Base-by-base conservation (phyloP, 2,888 invertebrate genomes). In the Epinotia ramella region DNA sequence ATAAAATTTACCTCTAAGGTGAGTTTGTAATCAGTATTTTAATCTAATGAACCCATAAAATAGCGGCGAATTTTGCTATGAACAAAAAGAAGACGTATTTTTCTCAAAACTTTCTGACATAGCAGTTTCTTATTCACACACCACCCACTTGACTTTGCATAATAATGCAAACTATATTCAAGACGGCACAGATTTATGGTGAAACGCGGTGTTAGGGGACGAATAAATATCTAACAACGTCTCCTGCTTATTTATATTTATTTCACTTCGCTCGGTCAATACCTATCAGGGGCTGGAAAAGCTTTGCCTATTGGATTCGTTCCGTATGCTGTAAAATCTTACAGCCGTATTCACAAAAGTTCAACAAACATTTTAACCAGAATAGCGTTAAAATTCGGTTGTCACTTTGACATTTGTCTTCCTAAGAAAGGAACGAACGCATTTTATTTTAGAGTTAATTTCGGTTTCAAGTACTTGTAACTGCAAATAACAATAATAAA, bases 91-190 rank as follows among this genome's bases (percentile, higher is more conserved):
- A 49, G 67, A 63, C 79, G 71, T 76, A 72, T 78, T 77, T 80
- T 80, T 80, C 78, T 80, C 80, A 80, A 80, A 83, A 83, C 78
- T 83, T 81, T 81, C 81, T 85, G 81, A 82, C 81, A 76, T 67
- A 70, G 40, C 76, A 69, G 79, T 79, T 80, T 80, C 79, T 80
- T 82, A 86, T 87, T 86, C 87, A 84, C 88, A 86, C 84, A 79
- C 82, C 80, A 81, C 53, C 53, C 83, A 87, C 89, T 90, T 85
- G 87, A 88, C 80, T 91, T 90, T 87, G 86, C 90, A 90, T 90
- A 90, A 90, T 89, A 90, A 90, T 89, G 89, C 89, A 88, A 90
- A 90, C 87, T 89, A 88, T 88, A 90, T 91, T 90, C 90, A 89
- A 86, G 84, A 86, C 85, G 83, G 82, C 86, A 86, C 86, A 87